These are phyloP conservation scores for Cyclopterus lumpus DNA, from an alignment of 2,797 vertebrate genomes.

Conservation along the genomic window DNA sequence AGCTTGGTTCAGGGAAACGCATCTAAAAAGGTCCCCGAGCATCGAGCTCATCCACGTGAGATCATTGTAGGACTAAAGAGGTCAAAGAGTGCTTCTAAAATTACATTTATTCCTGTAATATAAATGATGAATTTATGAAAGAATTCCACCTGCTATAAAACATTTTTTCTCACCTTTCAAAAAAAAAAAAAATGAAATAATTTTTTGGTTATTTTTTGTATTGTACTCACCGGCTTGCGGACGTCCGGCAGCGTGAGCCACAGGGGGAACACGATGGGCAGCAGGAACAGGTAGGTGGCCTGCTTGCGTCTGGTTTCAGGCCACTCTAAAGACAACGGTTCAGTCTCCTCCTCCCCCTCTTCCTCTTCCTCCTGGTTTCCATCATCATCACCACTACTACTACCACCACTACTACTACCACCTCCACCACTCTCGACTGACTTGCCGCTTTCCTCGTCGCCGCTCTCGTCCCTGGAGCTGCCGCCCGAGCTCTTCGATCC, in stretches of 20 bases:
- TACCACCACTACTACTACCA: not conserved
- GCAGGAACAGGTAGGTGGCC: conserved; percentile 89
- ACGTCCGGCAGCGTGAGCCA: conserved; percentile 95
- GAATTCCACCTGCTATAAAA: too few relatives aligned
- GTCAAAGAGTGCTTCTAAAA: too few relatives aligned
- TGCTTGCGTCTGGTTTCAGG: conserved; percentile 88
- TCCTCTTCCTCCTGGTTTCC: conserved; percentile 41
- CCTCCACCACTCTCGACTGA: conserved; percentile 40
- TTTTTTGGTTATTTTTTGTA: too few relatives aligned
- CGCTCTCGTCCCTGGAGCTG: conserved; percentile 33
- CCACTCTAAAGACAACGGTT: conserved; percentile 93
- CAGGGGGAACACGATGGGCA: conserved; percentile 93
- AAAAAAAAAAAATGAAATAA: too few relatives aligned
- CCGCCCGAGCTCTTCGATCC: conserved; percentile 19
- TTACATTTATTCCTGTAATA: too few relatives aligned
- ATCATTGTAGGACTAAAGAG: too few relatives aligned
- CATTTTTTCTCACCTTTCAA: too few relatives aligned
- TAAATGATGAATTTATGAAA: too few relatives aligned
- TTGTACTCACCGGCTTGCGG: conserved; percentile 88
- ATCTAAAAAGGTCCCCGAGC: too few relatives aligned
- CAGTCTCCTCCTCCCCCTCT: conserved; percentile 83
- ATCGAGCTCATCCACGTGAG: too few relatives aligned
- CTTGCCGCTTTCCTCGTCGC: conserved; percentile 20
- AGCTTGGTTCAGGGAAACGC: not conserved
- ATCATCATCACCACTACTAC: conserved; percentile 29